Percentiles rank a stretch among this genome's conserved stretches.
Conservation (phyloP, 2,113 vertebrate genomes). For the Eulacestoma nigropectus region DNA sequence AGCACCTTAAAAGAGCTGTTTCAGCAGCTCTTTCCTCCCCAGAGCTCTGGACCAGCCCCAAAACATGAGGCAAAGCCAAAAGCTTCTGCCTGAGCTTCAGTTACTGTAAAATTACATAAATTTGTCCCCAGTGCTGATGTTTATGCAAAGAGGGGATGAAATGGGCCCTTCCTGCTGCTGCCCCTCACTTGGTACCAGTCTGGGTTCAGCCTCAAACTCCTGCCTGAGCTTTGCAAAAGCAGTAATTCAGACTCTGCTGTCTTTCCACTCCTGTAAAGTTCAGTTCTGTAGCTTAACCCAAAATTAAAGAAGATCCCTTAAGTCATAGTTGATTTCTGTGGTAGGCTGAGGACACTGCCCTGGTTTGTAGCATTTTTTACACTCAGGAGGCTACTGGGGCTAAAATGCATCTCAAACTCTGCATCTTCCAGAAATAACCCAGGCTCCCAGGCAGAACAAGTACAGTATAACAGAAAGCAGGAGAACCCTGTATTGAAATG, state of each 20-base stretch:
- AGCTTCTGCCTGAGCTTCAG: not conserved
- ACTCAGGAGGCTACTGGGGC: not conserved
- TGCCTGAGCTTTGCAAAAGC: not conserved
- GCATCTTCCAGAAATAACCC: not conserved
- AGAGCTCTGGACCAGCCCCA: not conserved
- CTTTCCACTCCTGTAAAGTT: not conserved
- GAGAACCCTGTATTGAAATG: not conserved
- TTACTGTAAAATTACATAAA: not conserved
- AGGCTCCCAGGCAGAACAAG: not conserved
- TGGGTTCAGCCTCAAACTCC: not conserved
- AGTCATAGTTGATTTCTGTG: accelerated
- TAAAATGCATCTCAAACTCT: not conserved
- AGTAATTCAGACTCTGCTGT: not conserved
- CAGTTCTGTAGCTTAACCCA: not conserved
- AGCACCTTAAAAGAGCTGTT: not conserved
- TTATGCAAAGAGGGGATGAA: not conserved
- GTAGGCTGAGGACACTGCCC: not conserved
- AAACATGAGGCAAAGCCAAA: not conserved
- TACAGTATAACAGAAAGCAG: not conserved
- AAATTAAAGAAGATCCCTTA: not conserved
- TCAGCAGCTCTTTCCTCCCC: not conserved
- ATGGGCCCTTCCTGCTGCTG: not conserved
- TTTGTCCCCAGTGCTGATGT: accelerated
- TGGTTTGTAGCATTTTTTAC: not conserved
- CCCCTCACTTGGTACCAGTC: not conserved